A percentile compares a stretch with the other conserved stretches of the same genome.
Evolutionary conservation across 2,797 vertebrate species (phyloP).

Genomic region (Cygnus olor): DNA sequence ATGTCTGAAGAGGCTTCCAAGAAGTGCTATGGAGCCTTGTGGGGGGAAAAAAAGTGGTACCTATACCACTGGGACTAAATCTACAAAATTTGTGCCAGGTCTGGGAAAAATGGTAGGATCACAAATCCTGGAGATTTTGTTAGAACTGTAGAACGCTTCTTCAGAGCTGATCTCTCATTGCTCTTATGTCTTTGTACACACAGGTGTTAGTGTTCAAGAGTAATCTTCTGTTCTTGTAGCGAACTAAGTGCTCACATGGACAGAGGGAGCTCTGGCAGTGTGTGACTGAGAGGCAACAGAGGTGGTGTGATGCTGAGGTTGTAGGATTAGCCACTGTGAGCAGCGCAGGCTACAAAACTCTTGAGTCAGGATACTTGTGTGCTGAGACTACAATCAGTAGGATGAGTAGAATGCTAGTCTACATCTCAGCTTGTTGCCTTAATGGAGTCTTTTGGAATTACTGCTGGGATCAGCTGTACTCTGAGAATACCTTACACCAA

Average conservation of each 20-base stretch:
- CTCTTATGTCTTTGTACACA: background rate
- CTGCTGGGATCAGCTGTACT: background rate
- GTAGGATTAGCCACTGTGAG: background rate
- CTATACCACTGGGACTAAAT: background rate
- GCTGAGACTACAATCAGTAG: accelerated
- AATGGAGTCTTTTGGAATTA: background rate
- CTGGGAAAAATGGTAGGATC: background rate
- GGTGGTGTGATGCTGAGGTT: background rate
- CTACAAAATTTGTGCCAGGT: background rate
- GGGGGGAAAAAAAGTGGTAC: background rate
- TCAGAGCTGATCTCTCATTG: background rate
- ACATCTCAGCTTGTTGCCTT: background rate
- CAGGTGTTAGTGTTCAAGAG: background rate
- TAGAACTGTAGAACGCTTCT: background rate
- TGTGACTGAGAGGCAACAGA: background rate
- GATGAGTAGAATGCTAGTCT: background rate
- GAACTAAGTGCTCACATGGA: background rate
- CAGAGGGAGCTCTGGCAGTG: background rate
- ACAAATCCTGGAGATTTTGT: background rate
- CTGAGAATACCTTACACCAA: background rate
- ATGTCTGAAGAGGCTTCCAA: background rate
- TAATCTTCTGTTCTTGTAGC: background rate
- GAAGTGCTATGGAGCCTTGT: background rate
- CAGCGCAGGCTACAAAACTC: background rate
- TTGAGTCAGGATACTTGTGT: background rate